Evolutionary conservation across 2,888 invertebrate genomes (phyloP), one percentile per base, ranked within the genome.

Genomic region (Euphydryas editha): DNA sequence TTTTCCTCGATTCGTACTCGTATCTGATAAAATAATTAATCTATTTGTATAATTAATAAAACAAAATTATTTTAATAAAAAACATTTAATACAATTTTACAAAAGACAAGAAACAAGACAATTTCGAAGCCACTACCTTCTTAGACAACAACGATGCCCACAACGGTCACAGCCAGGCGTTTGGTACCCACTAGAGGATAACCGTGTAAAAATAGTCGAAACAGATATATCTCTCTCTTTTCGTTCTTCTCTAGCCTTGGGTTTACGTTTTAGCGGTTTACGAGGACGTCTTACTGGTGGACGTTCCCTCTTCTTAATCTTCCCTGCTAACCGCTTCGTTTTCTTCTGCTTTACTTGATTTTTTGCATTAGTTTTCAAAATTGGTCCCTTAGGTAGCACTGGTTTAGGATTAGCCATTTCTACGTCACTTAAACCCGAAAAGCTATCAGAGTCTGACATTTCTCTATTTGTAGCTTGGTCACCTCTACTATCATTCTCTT

Each of bases 121-220:
- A 56, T 59, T 42, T 63, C 51, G 15, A 42, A 47, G 42, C 24
- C 58, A 77, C 85, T 88, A 89, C 88, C 88, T 87, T 84, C 83
- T 78, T 62, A 78, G 78, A 66, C 85, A 85, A 72, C 84, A 83
- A 2, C 83, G 83, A 66, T 86, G 85, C 18, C 87, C 84, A 66
- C 89, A 89, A 64, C 80, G 76, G 37, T 69, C 67, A 67, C 86
- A 87, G 0, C 69, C 68, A 1, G 71, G 72, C 1, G 69, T 68
- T 15, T 69, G 66, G 8, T 73, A 51, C 8, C 58, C 75, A 0
- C 73, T 66, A 0, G 73, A 72, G 5, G 85, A 83, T 5, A 79
- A 21, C 17, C 76, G 78, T 42, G 81, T 78, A 62, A 80, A 79
- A n/a, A 83, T 75, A 0, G 84, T 81, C 0, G 84, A 79, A 0